Evolutionary conservation across 2,888 invertebrate genomes (phyloP), one percentile per base, ranked within the genome.

Genomic region (Ptychoptera albimana): DNA sequence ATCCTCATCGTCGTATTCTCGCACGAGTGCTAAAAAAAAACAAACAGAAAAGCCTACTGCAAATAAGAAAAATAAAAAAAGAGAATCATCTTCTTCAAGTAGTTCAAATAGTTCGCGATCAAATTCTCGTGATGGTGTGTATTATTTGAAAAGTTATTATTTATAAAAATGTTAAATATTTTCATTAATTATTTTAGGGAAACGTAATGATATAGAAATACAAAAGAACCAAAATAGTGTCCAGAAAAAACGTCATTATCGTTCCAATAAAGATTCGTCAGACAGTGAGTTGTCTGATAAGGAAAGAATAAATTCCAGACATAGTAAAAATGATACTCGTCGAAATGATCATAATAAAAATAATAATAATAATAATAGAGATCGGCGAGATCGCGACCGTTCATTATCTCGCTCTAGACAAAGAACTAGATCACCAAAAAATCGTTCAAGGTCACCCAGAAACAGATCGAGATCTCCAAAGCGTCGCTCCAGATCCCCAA

Each of bases 211-310:
- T 53, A 80, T 81, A 58, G 80, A 80, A 59, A 77, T 81, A 50
- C 68, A 79, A 55, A 71, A 85, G 68, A 81, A 87, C 67, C 77
- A 81, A 64, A 73, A 85, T 64, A 72, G 87, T 63, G 75, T 83
- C 10, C 88, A 89, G 60, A 86, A 86, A 60, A 89, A 89, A 58
- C 75, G 91, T 9, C 88, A 89, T 51, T 91, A 91, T 59, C 74
- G 88, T 11, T 86, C 84, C 45, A 87, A 88, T 58, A 80, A 84
- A 47, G 85, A 85, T 57, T 85, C 83, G 4, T 82, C 79, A 2
- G 77, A 73, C 23, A 79, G 77, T 53, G 61, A 62, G 44, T 64
- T 64, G 2, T 52, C 60, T n/a, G 64, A 62, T 43, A 58, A 58
- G 41, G 56, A 55, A 11, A 52, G 60, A 31, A 43, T 51, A 8